Conservation (phyloP, 2,113 vertebrate species). For the Corythoichthys intestinalis region DNA sequence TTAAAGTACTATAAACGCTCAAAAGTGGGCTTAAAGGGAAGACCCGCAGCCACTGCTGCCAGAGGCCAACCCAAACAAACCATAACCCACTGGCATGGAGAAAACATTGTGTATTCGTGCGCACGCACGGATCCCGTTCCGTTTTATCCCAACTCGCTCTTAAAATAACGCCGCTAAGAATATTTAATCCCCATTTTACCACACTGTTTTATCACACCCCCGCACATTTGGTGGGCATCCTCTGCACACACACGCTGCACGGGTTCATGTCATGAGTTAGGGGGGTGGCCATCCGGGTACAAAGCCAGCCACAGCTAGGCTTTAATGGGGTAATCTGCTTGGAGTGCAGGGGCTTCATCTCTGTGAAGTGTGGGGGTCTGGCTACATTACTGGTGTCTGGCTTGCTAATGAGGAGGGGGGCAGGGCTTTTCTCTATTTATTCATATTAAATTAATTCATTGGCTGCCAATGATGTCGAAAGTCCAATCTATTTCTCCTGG, state of each 20-base stretch:
- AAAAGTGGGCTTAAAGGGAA: conserved; percentile 37
- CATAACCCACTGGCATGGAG: conserved; percentile 53
- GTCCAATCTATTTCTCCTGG: no score
- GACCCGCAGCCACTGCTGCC: conserved; percentile 24
- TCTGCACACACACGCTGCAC: conserved; percentile 2
- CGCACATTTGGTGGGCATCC: conserved; percentile 25
- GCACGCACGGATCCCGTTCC: conserved; percentile 31
- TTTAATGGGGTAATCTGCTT: conserved; percentile 42
- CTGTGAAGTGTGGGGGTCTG: conserved; percentile 6
- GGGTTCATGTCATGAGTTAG: background rate
- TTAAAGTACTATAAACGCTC: background rate
- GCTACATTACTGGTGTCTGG: conserved; percentile 12
- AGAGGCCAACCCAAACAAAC: conserved; percentile 71
- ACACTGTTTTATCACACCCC: conserved; percentile 34
- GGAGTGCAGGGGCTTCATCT: conserved; percentile 27
- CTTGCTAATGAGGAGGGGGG: background rate
- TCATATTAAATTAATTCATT: background rate
- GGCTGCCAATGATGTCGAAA: no score
- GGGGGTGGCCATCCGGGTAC: conserved; percentile 10
- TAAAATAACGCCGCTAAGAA: conserved; percentile 69
- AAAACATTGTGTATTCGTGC: conserved; percentile 9
- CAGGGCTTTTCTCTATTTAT: background rate
- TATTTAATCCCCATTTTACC: conserved; percentile 61
- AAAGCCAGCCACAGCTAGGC: conserved; percentile 39
- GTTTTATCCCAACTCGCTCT: conserved; percentile 50